These are phyloP conservation scores for Aelia acuminata DNA, from an alignment of 2,888 invertebrate species.

Conservation along the genomic window DNA sequence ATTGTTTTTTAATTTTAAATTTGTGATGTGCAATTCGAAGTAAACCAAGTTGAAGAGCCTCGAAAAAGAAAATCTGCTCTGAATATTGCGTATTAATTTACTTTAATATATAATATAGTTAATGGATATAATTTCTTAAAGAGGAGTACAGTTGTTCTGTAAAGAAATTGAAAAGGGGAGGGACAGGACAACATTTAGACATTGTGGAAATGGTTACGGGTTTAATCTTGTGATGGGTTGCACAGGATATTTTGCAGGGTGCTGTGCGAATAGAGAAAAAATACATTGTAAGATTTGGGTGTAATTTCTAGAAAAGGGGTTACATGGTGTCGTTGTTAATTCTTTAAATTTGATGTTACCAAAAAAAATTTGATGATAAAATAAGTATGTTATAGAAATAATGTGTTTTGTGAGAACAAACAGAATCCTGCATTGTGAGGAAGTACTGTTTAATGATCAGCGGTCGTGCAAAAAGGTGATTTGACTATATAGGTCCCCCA, in stretches of 20 bases:
- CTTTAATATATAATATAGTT: no score
- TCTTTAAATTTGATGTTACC: neutral
- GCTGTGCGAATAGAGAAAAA: neutral
- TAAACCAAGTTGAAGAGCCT: no score
- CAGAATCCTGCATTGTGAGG: no score
- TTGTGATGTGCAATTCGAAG: no score
- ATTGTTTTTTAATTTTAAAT: no score
- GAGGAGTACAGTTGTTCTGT: neutral
- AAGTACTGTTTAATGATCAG: no score
- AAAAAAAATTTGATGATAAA: neutral
- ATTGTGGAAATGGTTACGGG: neutral
- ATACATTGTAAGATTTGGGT: neutral
- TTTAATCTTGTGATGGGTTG: constrained; percentile 5
- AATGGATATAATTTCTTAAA: neutral
- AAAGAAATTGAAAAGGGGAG: neutral
- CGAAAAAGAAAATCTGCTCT: no score
- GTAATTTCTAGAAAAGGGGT: neutral
- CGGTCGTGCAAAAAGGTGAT: no score
- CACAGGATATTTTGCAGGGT: neutral
- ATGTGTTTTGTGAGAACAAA: no score
- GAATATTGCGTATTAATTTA: no score
- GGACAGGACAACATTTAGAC: neutral
- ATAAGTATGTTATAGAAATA: neutral
- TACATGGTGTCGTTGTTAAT: neutral
- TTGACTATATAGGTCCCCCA: no score